Evolutionary conservation across 2,888 invertebrate species (phyloP).

Genomic region (Cerceris ruficornis): DNA sequence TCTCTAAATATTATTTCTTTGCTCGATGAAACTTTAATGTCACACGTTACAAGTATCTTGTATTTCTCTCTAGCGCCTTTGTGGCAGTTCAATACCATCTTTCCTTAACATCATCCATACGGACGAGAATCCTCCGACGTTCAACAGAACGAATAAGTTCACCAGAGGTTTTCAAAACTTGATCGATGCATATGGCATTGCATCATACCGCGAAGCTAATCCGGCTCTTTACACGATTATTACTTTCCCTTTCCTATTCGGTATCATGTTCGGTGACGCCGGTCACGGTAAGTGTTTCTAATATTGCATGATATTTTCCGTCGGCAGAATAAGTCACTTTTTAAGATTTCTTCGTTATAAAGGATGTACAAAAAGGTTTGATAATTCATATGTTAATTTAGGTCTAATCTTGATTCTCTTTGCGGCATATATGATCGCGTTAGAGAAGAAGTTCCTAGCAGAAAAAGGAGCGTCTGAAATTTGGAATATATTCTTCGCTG

Average conservation of each 20-base stretch:
- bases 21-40: background rate
- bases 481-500: constrained; percentile 89
- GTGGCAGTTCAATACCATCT: constrained; percentile 94
- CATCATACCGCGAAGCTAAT: constrained; percentile 95
- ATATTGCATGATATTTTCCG: background rate
- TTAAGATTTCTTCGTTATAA: background rate
- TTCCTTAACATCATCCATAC: constrained; percentile 95
- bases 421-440: constrained; percentile 90
- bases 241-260: constrained; percentile 97
- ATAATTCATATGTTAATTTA: constrained; percentile 56
- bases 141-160: constrained; percentile 95
- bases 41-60: background rate
- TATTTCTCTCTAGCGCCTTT: constrained; percentile 83
- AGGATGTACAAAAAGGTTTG: background rate
- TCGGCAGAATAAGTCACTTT: background rate
- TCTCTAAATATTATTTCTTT: background rate
- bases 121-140: constrained; percentile 93
- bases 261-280: constrained; percentile 97
- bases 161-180: constrained; percentile 96
- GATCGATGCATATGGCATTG: constrained; percentile 96
- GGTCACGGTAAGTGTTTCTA: constrained; percentile 87
- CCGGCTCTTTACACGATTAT: constrained; percentile 92
- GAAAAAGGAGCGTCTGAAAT: constrained; percentile 89
- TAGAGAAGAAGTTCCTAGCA: constrained; percentile 89
- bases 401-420: constrained; percentile 90